Base-by-base conservation (phyloP, 2,113 vertebrate species). In the Zingel zingel region DNA sequence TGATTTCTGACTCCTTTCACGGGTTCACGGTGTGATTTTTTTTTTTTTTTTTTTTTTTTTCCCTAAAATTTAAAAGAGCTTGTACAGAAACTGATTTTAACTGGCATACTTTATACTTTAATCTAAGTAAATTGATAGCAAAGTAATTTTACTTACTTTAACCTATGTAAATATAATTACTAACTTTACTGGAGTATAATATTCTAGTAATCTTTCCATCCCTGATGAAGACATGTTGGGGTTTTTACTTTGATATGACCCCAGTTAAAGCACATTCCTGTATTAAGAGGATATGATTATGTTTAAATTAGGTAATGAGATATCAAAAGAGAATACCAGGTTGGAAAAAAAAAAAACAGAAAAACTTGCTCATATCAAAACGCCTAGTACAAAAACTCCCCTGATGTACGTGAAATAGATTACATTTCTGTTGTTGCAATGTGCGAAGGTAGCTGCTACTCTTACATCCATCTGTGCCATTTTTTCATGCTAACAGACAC, bases 401-500 rank as follows among this genome's bases (percentile, higher is more conserved):
- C 18, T 50, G 68, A 5, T 61, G 13, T 57, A 23, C 3, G 0
- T 45, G 30, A 6, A 2, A 6, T 11, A 59, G 9, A 11, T 5
- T 1, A 39, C 13, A 3, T 16, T 11, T 45, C 2, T 48, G 33
- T 1, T 27, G 8, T 10, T 39, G 36, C 19, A 23, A 0, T 19
- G 43, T 45, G 11, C 27, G 69, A 10, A 75, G 57, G 43, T 78
- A 72, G 25, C 23, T 25, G 65, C 5, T 8, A 1, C 72, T 67
- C 33, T 74, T 51, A 9, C 10, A 13, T 62, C 39, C 11, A n/a
- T 74, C 58, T 21, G 50, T 72, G 48, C 30, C 19, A 36, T 58
- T 82, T 84, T 43, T 67, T 65, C 65, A 30, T 3, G 25, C 70
- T 13, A 36, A 57, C 27, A 19, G 50, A 76, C 13, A 56, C 23